These are phyloP conservation scores for Scyliorhinus canicula DNA, from an alignment of 2,797 vertebrate species.

Conservation along the genomic window DNA sequence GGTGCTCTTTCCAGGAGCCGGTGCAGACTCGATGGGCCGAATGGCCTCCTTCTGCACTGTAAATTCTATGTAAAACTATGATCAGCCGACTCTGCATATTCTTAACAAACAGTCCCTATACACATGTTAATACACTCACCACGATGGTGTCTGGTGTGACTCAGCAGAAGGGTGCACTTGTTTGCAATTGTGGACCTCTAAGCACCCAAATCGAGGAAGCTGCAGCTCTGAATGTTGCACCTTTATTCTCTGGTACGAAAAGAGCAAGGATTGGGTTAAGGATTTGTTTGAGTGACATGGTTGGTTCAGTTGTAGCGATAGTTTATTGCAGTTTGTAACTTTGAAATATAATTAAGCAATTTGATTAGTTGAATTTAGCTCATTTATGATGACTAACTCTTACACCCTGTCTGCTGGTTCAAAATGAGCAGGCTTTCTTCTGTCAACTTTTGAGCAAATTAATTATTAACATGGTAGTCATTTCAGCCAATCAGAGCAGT, in stretches of 20 bases:
- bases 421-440: background rate
- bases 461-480: background rate
- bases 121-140: background rate
- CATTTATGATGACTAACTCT: background rate
- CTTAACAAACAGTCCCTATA: background rate
- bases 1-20: too few relatives aligned
- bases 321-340: background rate
- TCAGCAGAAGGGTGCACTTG: background rate
- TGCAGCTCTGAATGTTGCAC: background rate
- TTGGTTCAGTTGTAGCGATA: background rate
- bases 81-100: background rate
- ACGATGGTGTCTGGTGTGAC: background rate
- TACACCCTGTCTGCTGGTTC: background rate
- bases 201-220: background rate
- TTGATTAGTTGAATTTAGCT: background rate
- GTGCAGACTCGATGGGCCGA: too few relatives aligned
- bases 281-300: background rate
- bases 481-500: background rate
- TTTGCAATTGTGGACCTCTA: background rate
- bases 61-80: too few relatives aligned
- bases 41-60: too few relatives aligned
- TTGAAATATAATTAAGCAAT: constrained; percentile 10
- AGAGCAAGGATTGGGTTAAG: background rate
- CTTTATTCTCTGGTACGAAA: background rate
- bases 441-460: background rate